Percentiles rank a stretch among this genome's conserved stretches.
Conservation (phyloP, 1,140 invertebrate genomes). For the Zeugodacus cucurbitae region DNA sequence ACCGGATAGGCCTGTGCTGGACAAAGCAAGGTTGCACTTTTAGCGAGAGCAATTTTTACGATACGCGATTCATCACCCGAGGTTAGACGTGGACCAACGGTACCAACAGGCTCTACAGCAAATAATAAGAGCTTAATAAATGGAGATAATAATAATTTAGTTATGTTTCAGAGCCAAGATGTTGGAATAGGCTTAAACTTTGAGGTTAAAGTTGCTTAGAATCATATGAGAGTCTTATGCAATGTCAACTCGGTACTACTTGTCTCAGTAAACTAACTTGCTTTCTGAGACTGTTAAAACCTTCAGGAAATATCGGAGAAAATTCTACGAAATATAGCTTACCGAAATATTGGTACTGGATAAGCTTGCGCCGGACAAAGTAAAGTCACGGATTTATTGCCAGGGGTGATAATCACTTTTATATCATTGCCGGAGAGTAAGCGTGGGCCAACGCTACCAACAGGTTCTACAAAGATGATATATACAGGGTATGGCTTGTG, state of each 20-base stretch:
- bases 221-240: no score
- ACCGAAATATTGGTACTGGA: conserved; percentile 76
- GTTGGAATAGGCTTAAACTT: conserved; percentile 33
- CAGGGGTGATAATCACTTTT: conserved; percentile 52
- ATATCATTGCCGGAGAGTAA: conserved; percentile 66
- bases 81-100: conserved; percentile 74
- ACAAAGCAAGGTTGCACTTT: conserved; percentile 68
- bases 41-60: conserved; percentile 53
- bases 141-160: background rate
- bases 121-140: background rate
- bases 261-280: no score
- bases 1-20: conserved; percentile 73
- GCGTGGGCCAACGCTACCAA: conserved; percentile 77
- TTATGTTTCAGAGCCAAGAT: background rate
- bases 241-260: no score
- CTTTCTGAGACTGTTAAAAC: no score
- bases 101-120: conserved; percentile 76
- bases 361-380: conserved; percentile 77
- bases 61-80: conserved; percentile 69
- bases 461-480: conserved; percentile 71
- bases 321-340: conserved; percentile 53
- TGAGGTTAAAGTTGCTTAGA: background rate
- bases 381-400: conserved; percentile 62
- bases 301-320: background rate
- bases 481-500: background rate